Evolutionary conservation across 2,113 vertebrate species (phyloP).

Genomic region (Nansenia antarctica): DNA sequence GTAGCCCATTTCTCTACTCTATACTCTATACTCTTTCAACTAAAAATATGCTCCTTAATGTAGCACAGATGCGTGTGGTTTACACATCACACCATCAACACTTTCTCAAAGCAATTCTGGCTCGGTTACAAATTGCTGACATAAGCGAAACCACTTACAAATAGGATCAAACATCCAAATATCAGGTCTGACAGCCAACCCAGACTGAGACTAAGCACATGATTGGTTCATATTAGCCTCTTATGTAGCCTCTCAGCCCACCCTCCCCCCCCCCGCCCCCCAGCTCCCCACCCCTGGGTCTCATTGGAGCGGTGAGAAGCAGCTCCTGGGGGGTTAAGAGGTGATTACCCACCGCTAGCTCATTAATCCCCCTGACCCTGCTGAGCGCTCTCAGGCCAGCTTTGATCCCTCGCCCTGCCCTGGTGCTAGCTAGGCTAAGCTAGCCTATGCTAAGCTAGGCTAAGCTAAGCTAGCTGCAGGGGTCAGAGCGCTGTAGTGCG

Average conservation of each 20-base stretch:
- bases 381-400: neutral
- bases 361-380: neutral
- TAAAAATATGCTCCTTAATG: neutral
- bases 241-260: no score
- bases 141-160: neutral
- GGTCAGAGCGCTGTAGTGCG: neutral
- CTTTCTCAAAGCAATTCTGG: no score
- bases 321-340: conserved; percentile 22
- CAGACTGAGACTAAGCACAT: conserved; percentile 7
- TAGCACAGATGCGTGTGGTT: neutral
- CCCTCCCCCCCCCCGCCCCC: neutral
- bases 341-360: conserved; percentile 8
- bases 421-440: no score
- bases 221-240: conserved; percentile 7
- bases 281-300: no score
- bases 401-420: conserved; percentile 13
- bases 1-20: neutral
- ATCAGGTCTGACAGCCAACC: neutral
- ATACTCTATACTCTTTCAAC: no score
- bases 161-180: neutral
- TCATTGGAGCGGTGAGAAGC: neutral
- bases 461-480: neutral
- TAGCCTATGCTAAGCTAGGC: no score
- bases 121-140: neutral
- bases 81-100: neutral